Evolutionary conservation across 1,140 invertebrate genomes (phyloP).

Genomic region (Prorops nasuta): DNA sequence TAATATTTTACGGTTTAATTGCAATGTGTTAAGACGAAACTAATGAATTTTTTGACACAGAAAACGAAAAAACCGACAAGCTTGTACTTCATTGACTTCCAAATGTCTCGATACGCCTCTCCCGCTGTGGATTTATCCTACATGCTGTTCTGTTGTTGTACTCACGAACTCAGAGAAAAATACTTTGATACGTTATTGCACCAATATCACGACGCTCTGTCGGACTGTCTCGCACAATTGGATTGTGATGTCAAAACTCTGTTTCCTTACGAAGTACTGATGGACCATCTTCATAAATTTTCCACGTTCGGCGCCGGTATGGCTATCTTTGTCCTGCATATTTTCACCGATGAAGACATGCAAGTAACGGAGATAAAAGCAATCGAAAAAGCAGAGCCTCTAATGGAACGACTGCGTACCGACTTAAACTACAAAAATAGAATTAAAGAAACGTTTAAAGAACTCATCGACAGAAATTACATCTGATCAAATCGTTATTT

Average conservation of each 20-base stretch:
- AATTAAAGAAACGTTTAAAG: slow-evolving; percentile 20
- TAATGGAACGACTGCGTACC: slow-evolving; percentile 13
- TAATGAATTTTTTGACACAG: neutral
- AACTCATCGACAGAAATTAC: slow-evolving; percentile 27
- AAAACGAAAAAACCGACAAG: slow-evolving; percentile 32
- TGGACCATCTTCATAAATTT: slow-evolving; percentile 30
- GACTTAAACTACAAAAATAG: slow-evolving; percentile 20
- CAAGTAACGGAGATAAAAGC: slow-evolving; percentile 8
- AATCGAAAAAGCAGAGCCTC: neutral
- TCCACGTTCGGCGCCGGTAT: slow-evolving; percentile 30
- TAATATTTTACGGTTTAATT: too few species aligned
- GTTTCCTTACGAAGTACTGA: slow-evolving; percentile 32
- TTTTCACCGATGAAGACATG: slow-evolving; percentile 21
- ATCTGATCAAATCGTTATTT: slow-evolving; percentile 19
- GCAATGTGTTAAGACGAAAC: too few species aligned
- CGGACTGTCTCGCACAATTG: slow-evolving; percentile 28
- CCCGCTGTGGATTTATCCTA: slow-evolving; percentile 58
- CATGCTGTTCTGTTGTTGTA: slow-evolving; percentile 57
- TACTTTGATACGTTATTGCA: slow-evolving; percentile 51
- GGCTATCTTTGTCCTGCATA: slow-evolving; percentile 18
- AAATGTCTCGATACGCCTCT: slow-evolving; percentile 54
- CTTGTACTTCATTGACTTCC: slow-evolving; percentile 56
- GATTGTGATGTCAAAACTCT: slow-evolving; percentile 30
- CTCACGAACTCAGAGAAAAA: slow-evolving; percentile 44
- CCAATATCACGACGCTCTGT: slow-evolving; percentile 53